Base-by-base conservation (phyloP, 2,888 invertebrate species). In the Scaeva pyrastri region DNA sequence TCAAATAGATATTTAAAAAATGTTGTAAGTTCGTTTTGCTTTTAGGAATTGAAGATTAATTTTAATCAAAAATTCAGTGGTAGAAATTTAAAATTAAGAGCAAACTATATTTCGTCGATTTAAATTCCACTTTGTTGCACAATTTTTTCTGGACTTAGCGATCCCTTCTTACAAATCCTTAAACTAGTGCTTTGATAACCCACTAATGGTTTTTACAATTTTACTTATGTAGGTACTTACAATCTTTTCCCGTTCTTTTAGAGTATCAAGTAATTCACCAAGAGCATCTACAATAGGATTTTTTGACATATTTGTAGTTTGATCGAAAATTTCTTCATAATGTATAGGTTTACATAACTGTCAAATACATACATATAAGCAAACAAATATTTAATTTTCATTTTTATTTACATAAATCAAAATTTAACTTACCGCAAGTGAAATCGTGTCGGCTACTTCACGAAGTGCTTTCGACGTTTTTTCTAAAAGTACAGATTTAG, bases 211-310 rank as follows among this genome's bases (percentile, higher is more conserved):
- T 31, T 31, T 31, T 31, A 31, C 6, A 7, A 31, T 31, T 31
- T 31, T 31, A 31, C 2, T 7, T 31, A 7, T 4, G 31, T 31
- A 8, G 2, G 1, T 26, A 43, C 81, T 62, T 12, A 86, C 86
- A 7, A 39, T 52, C 1, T 64, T 21, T 2, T 86, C 66, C 2
- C 45, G 70, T 39, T 77, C 39, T n/a, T 19, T 58, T 2, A 78
- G 6, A 2, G 4, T 41, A 12, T 82, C 52, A 3, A 75, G n/a
- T 41, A 86, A 36, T 6, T 71, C 56, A 5, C 62, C 58, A 36
- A 86, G 55, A 41, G 86, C 86, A 3, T 82, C 78, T 4, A 82
- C 82, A 45, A 86, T 66, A 5, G 86, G 86, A 60, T 86, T 86
- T 5, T 36, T 5, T 2, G 56, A 23, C 41, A 36, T 56, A 14